Evolutionary conservation across 2,888 invertebrate genomes (phyloP).

Genomic region (Lepas anatifera): DNA sequence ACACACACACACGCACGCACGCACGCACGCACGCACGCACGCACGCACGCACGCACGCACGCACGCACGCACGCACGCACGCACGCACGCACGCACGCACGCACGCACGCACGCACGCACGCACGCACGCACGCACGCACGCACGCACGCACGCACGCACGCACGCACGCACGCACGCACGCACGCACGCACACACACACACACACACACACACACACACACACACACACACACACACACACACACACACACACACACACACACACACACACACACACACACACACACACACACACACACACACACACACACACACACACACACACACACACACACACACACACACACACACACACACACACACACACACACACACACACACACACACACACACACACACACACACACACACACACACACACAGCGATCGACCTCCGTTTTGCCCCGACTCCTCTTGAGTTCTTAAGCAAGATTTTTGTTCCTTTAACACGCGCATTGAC

Average conservation of each 20-base stretch:
- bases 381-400: background rate
- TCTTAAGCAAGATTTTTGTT: too few relatives aligned
- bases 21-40: background rate
- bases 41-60: background rate
- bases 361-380: background rate
- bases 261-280: background rate
- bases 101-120: background rate
- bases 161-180: background rate
- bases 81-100: background rate
- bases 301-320: background rate
- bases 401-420: background rate
- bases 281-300: background rate
- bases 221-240: background rate
- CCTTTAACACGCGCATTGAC: too few relatives aligned
- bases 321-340: background rate
- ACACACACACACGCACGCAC: background rate
- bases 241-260: background rate
- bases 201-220: background rate
- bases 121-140: background rate
- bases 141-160: background rate
- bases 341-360: background rate
- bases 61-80: background rate
- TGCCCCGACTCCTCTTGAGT: too few relatives aligned
- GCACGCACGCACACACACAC: background rate
- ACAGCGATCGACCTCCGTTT: too few relatives aligned